Percentiles rank a stretch among this genome's conserved stretches.
Conservation (phyloP, 2,113 vertebrate genomes). For the Ctenomys sociabilis region DNA sequence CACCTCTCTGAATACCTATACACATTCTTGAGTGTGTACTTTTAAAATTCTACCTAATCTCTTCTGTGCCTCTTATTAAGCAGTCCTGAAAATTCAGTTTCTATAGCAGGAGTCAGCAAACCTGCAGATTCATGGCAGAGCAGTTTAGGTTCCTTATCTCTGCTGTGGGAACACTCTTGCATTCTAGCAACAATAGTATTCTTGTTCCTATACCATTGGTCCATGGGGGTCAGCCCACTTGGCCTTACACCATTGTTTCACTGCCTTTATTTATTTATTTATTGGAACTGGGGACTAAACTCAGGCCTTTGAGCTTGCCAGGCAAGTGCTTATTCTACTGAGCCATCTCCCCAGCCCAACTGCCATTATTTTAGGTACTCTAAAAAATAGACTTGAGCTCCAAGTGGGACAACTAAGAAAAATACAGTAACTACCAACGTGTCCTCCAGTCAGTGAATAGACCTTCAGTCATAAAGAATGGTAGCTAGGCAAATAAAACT, state of each 20-base stretch:
- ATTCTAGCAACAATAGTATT: neutral
- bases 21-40: neutral
- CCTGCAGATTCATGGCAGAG: neutral
- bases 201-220: neutral
- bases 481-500: neutral
- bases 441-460: neutral
- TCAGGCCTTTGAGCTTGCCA: too few species aligned
- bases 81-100: neutral
- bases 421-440: neutral
- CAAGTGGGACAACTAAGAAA: neutral
- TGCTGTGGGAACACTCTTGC: neutral
- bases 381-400: conserved; percentile 16
- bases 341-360: too few species aligned
- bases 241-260: neutral
- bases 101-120: neutral
- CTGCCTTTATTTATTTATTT: too few species aligned
- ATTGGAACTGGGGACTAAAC: too few species aligned
- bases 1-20: neutral
- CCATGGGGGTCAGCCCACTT: neutral
- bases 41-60: neutral
- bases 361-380: neutral
- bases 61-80: neutral
- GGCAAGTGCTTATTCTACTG: too few species aligned
- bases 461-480: neutral
- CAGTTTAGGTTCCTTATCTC: neutral